phyloP scores from a whole-genome alignment of 2,888 invertebrate genomes.

The Gortyna flavago region DNA sequence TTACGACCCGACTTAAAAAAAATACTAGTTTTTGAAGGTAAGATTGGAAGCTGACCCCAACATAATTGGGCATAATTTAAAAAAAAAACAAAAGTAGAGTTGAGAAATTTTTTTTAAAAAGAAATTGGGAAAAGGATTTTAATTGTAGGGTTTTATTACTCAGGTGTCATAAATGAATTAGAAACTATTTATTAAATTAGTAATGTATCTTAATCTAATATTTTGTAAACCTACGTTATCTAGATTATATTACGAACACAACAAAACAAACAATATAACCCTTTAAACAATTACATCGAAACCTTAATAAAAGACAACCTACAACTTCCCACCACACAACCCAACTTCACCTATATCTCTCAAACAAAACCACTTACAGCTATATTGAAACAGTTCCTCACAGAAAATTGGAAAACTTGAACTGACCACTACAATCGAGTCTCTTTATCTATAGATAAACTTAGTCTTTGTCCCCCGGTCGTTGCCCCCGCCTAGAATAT shows the following conservation, averaged over 20 bases:
- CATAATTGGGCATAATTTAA: no score
- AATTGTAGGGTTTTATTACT: no score
- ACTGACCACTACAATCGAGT: slow-evolving; percentile 51
- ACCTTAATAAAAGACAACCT: not conserved
- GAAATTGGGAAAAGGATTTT: no score
- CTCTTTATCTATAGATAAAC: slow-evolving; percentile 44
- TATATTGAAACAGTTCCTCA: slow-evolving; percentile 56
- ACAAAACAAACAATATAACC: not conserved
- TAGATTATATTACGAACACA: not conserved
- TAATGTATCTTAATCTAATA: not conserved
- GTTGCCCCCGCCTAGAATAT: slow-evolving; percentile 63
- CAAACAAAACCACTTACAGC: slow-evolving; percentile 44
- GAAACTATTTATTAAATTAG: no score
- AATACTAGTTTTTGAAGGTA: not conserved
- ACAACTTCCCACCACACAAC: not conserved
- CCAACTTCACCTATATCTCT: slow-evolving; percentile 30
- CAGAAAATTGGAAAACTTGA: slow-evolving; percentile 58
- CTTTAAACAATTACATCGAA: not conserved
- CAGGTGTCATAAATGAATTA: no score
- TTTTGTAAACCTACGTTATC: not conserved
- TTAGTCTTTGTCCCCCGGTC: slow-evolving; percentile 56
- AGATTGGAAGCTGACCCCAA: no score
- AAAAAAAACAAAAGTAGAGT: no score
- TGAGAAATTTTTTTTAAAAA: no score
- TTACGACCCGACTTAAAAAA: not conserved